Conservation (phyloP, 1,140 invertebrate species). For the Drosophila tani region DNA sequence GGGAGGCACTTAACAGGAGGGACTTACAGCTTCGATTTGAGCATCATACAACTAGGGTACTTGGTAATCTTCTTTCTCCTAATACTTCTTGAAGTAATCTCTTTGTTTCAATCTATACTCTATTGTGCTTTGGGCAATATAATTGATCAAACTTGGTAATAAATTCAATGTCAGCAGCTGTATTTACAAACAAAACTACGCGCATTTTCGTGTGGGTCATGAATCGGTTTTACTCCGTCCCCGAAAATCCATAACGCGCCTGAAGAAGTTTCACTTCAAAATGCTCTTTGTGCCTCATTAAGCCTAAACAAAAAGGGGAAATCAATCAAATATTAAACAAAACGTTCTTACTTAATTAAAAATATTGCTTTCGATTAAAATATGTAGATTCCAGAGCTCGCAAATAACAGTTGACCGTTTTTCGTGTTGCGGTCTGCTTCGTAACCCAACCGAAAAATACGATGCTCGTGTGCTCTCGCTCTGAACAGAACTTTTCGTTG, state of each 20-base stretch:
- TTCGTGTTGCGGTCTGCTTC: too few species aligned
- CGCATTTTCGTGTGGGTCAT: too few species aligned
- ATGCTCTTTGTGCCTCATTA: background rate
- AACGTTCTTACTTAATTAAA: too few species aligned
- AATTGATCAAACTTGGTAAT: background rate
- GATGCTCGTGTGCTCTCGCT: too few species aligned
- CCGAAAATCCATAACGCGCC: too few species aligned
- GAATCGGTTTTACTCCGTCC: too few species aligned
- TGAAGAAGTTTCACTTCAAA: too few species aligned
- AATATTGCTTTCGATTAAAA: background rate
- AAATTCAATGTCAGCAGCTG: background rate
- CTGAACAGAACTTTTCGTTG: too few species aligned
- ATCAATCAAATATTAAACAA: background rate
- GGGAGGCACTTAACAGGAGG: slow-evolving; percentile 4
- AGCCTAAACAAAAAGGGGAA: background rate
- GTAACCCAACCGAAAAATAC: too few species aligned
- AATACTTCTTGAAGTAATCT: slow-evolving; percentile 12
- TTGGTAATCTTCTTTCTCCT: slow-evolving; percentile 3
- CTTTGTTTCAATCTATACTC: background rate
- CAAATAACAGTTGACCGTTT: too few species aligned
- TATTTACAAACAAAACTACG: slow-evolving; percentile 18
- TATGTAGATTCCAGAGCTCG: background rate
- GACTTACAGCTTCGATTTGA: slow-evolving; percentile 31
- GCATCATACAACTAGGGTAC: slow-evolving; percentile 32
- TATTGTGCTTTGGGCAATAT: slow-evolving; percentile 4